Conservation (phyloP, 2,113 vertebrate genomes). For the Triplophysa tibetana region DNA sequence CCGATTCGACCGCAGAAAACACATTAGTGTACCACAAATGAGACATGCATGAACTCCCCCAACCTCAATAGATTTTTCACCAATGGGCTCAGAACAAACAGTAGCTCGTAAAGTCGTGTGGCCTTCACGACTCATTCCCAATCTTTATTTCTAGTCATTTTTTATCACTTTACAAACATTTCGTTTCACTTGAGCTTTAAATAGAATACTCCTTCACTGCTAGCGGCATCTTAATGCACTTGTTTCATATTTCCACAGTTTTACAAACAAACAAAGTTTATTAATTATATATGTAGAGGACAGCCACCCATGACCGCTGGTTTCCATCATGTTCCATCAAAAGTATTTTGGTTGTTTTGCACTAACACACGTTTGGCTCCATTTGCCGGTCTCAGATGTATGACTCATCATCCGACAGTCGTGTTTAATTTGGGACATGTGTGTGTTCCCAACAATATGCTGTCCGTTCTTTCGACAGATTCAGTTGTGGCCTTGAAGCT, state of each 20-base stretch:
- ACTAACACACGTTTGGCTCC: slow-evolving; percentile 2
- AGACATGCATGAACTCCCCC: slow-evolving; percentile 27
- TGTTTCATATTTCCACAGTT: background rate
- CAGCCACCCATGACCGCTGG: background rate
- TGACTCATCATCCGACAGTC: slow-evolving; percentile 14
- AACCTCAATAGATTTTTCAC: slow-evolving; percentile 36
- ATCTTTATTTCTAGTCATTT: background rate
- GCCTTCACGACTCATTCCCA: slow-evolving; percentile 13
- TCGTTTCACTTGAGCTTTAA: background rate
- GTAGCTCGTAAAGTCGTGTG: slow-evolving; percentile 14
- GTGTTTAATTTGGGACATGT: slow-evolving; percentile 16
- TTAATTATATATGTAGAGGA: background rate
- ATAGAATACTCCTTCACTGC: background rate
- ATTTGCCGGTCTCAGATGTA: background rate
- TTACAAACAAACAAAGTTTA: background rate
- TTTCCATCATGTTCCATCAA: background rate
- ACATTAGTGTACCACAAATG: slow-evolving; percentile 39
- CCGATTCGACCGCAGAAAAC: slow-evolving; percentile 37
- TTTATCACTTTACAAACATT: background rate
- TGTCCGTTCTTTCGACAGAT: slow-evolving; percentile 26
- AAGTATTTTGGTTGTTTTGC: slow-evolving; percentile 2
- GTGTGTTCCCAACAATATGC: slow-evolving; percentile 23
- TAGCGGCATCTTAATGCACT: background rate
- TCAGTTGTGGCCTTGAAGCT: background rate
- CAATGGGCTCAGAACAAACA: slow-evolving; percentile 9